Evolutionary conservation across 2,888 invertebrate species (phyloP).

Genomic region (Melolontha melolontha): DNA sequence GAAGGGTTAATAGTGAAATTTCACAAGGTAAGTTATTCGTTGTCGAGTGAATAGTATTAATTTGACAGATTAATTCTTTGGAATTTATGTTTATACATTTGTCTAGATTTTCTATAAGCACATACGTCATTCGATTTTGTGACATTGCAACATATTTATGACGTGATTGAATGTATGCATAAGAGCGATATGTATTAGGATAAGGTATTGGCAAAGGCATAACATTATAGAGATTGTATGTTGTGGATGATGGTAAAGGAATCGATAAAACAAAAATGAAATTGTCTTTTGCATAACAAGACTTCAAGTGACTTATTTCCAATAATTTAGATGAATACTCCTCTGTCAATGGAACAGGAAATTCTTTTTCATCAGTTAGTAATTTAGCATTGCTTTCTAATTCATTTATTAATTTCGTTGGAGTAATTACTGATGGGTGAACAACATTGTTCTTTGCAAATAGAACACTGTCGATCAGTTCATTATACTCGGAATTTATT

Average conservation of each 20-base stretch:
- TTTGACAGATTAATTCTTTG: conserved; percentile 1
- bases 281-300: no score
- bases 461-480: conserved; percentile 1
- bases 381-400: conserved; percentile 9
- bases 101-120: conserved; percentile 2
- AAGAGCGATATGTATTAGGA: conserved; percentile 3
- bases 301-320: conserved; percentile 13
- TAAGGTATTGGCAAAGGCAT: conserved; percentile 18
- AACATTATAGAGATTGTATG: neutral
- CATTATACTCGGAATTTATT: conserved; percentile 3
- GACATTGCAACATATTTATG: conserved; percentile 19
- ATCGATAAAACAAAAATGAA: conserved; percentile 28
- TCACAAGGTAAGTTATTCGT: neutral
- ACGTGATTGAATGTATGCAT: conserved; percentile 14
- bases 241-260: conserved; percentile 14
- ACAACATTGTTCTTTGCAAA: neutral
- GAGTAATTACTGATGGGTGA: neutral
- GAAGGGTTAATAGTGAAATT: neutral
- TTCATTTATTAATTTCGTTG: neutral
- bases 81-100: neutral
- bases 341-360: conserved; percentile 13
- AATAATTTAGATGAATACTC: conserved; percentile 15
- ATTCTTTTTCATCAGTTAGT: conserved; percentile 10
- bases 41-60: conserved; percentile 3
- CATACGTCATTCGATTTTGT: conserved; percentile 29